Conservation (phyloP, 1,140 invertebrate species). For the Drosophila ohnishii region DNA sequence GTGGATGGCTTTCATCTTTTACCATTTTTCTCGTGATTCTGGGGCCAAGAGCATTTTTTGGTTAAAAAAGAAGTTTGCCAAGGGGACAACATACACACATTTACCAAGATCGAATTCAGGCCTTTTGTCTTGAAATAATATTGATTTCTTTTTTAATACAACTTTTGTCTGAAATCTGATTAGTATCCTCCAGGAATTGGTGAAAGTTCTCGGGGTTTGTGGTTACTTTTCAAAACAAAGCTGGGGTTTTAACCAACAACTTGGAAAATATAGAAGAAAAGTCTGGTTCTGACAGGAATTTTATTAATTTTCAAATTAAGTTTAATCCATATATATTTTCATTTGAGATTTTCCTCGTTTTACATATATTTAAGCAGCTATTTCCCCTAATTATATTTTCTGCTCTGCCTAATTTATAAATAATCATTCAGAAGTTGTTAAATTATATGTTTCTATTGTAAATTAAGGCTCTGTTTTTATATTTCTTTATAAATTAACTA, state of each 20-base stretch:
- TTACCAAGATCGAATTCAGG: conserved; percentile 2
- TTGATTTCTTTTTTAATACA: background rate
- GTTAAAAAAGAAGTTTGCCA: conserved; percentile 7
- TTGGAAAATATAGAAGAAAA: background rate
- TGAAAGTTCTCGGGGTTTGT: background rate
- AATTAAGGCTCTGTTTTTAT: too few species aligned
- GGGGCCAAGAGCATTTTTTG: background rate
- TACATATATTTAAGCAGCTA: background rate
- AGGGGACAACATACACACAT: background rate
- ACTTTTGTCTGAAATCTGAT: background rate
- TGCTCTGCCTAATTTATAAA: background rate
- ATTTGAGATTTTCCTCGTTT: background rate
- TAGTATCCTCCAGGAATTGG: background rate
- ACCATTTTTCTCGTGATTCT: background rate
- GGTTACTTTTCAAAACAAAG: background rate
- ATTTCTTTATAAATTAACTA: background rate
- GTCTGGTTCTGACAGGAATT: background rate
- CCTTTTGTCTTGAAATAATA: background rate
- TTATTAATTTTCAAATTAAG: background rate
- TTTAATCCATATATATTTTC: background rate
- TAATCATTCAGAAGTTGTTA: background rate
- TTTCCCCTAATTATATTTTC: background rate
- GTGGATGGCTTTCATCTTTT: conserved; percentile 20
- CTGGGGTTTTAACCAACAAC: too few species aligned
- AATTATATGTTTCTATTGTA: background rate